A percentile compares a stretch with the other conserved stretches of the same genome.
Conservation (phyloP, 1,140 invertebrate genomes). For the Pantala flavescens region DNA sequence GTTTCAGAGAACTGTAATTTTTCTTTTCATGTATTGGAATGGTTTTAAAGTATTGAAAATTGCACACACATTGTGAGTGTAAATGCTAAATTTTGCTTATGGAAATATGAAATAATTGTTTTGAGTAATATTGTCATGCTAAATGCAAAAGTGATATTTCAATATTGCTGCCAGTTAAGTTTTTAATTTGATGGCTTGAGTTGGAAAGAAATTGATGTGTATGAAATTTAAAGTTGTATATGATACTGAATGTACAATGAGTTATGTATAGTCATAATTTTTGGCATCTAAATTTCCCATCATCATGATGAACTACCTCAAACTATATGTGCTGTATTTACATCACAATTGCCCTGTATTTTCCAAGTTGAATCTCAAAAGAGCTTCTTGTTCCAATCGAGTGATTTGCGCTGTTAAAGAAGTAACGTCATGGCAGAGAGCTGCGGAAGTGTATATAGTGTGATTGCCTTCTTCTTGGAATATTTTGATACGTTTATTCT, state of each 20-base stretch:
- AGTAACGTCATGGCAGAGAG: background rate
- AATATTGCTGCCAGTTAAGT: no score
- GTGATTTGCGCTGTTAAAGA: no score
- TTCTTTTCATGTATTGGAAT: background rate
- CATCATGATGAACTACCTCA: background rate
- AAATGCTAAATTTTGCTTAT: background rate
- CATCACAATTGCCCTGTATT: background rate
- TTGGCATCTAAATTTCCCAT: background rate
- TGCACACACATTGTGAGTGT: background rate
- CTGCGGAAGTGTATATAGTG: background rate
- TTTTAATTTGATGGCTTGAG: no score
- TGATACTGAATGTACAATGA: no score
- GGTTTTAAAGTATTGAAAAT: background rate
- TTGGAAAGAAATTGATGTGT: no score
- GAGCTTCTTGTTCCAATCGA: background rate
- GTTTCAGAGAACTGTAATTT: background rate
- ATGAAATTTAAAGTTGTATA: no score
- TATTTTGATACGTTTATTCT: slow-evolving; percentile 6
- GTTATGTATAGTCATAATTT: background rate
- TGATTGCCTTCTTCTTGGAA: slow-evolving; percentile 5
- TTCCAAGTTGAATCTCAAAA: background rate
- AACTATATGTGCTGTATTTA: background rate
- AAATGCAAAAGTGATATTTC: no score
- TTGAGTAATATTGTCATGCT: no score
- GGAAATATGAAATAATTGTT: no score